These are phyloP conservation scores for Asbolus verrucosus DNA, from an alignment of 1,140 invertebrate species.

Conservation along the genomic window DNA sequence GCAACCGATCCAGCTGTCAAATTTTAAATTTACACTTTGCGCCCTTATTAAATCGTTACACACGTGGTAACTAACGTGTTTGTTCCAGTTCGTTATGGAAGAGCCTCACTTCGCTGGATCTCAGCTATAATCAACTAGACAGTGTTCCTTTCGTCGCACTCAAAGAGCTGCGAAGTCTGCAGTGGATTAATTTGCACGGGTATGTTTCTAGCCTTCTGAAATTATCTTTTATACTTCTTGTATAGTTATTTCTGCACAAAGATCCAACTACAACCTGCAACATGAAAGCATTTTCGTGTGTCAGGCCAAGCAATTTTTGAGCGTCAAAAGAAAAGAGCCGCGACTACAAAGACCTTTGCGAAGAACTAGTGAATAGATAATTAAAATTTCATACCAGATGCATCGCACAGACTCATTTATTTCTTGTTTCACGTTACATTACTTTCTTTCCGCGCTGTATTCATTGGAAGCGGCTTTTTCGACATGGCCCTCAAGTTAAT, in stretches of 20 bases:
- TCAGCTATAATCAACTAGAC: slow-evolving; percentile 79
- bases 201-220: slow-evolving; percentile 61
- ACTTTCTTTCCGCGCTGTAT: too few relatives aligned
- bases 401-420: too few relatives aligned
- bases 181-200: slow-evolving; percentile 83
- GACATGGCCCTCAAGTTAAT: too few relatives aligned
- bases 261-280: slow-evolving; percentile 5
- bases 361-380: background rate
- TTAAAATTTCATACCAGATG: too few relatives aligned
- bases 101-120: slow-evolving; percentile 76
- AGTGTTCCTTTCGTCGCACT: slow-evolving; percentile 75
- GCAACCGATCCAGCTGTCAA: background rate
- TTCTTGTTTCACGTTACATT: too few relatives aligned
- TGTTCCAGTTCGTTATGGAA: slow-evolving; percentile 72
- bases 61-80: slow-evolving; percentile 43
- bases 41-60: slow-evolving; percentile 26
- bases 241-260: slow-evolving; percentile 4
- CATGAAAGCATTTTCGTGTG: slow-evolving; percentile 12
- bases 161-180: slow-evolving; percentile 73
- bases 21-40: background rate
- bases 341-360: background rate
- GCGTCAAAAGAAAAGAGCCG: too few relatives aligned
- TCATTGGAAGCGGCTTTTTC: too few relatives aligned
- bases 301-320: slow-evolving; percentile 1
- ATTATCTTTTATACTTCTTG: slow-evolving; percentile 35